Percentiles rank a stretch among this genome's conserved stretches.
Conservation (phyloP, 1,140 invertebrate genomes). For the Sitobion miscanthi region DNA sequence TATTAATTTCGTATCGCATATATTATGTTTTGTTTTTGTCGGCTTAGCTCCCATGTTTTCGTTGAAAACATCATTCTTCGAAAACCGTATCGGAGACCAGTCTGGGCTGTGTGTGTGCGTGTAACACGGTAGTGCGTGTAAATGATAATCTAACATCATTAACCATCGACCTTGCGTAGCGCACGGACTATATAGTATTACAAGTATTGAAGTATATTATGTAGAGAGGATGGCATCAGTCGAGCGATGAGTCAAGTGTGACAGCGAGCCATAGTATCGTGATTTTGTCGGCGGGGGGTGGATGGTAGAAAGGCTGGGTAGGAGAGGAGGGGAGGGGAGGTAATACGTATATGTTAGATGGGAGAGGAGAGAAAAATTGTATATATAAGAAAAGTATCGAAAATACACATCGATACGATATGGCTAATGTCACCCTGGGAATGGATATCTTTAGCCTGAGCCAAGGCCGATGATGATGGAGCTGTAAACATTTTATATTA, state of each 20-base stretch:
- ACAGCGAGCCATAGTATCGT: background rate
- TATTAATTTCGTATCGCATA: background rate
- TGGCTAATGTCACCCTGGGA: background rate
- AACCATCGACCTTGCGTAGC: constrained; percentile 38
- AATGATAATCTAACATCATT: constrained; percentile 46
- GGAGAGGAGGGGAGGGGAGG: background rate
- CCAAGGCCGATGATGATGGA: constrained; percentile 13
- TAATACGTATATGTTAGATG: background rate
- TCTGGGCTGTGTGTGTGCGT: background rate
- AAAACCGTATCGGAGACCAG: constrained; percentile 34
- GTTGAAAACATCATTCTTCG: constrained; percentile 25
- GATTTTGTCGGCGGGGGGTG: background rate
- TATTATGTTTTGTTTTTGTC: background rate
- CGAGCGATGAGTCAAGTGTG: constrained; percentile 18
- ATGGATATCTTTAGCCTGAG: constrained; percentile 30
- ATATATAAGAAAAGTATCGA: background rate
- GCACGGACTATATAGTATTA: background rate
- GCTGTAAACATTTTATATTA: constrained; percentile 11
- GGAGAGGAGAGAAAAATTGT: background rate
- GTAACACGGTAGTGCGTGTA: constrained; percentile 44
- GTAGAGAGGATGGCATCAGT: background rate
- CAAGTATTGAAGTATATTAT: background rate
- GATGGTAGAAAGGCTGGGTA: background rate
- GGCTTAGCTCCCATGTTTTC: constrained; percentile 11
- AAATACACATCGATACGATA: background rate